Evolutionary conservation across 2,113 vertebrate genomes (phyloP).

Genomic region (Crotalus viridis): DNA sequence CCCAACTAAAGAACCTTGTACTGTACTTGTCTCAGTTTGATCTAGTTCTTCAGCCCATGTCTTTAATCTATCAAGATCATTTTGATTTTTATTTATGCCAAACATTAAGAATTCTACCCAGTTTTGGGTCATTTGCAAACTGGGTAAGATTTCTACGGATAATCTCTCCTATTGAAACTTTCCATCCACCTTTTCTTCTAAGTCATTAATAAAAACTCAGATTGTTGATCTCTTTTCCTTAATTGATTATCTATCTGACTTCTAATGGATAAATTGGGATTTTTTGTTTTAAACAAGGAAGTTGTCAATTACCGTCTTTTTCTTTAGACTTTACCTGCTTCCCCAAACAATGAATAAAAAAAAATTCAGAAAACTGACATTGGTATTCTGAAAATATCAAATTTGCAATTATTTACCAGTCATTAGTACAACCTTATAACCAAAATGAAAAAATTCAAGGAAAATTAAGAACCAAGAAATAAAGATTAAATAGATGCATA

Average conservation of each 20-base stretch:
- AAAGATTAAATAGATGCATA: neutral
- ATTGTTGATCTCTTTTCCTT: no score
- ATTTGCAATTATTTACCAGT: neutral
- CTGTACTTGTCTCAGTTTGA: neutral
- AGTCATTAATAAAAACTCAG: no score
- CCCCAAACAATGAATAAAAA: neutral
- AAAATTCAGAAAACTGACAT: neutral
- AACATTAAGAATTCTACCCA: neutral
- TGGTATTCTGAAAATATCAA: neutral
- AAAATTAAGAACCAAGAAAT: neutral
- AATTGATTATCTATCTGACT: no score
- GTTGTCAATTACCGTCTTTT: neutral
- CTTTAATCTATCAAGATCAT: neutral
- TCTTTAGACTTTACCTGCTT: neutral
- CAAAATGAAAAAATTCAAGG: neutral
- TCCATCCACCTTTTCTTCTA: neutral
- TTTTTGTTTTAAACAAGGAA: no score
- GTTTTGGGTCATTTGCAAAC: neutral
- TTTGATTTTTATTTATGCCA: neutral
- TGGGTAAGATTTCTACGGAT: neutral
- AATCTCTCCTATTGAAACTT: neutral
- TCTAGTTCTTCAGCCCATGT: neutral
- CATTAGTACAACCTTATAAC: neutral
- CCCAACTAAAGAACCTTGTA: neutral
- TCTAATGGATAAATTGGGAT: neutral